Evolutionary conservation across 2,113 vertebrate species (phyloP), one percentile per base, ranked within the genome.

Genomic region (Acinonyx jubatus): DNA sequence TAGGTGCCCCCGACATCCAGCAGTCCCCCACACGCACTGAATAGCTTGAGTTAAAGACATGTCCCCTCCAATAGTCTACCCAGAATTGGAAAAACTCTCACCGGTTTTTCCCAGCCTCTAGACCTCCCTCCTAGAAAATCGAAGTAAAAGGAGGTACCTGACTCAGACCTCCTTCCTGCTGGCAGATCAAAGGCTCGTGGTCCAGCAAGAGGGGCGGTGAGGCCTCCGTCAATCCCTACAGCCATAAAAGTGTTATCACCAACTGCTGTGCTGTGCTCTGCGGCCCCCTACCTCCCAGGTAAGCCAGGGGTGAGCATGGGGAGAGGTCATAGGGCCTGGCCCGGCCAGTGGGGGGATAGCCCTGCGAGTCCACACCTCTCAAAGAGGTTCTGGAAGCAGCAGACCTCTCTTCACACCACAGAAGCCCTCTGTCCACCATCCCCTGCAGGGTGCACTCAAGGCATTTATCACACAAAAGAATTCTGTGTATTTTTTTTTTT

Each of bases 151-250:
- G 31, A 86, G 55, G 38, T 31, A 9, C 78, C 1, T 95, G 97
- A 23, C 88, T 16, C 80, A 73, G 57, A 23, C 0, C 1, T 33
- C 81, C 93, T 0, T 91, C 88, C 80, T 97, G 27, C 57, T 98
- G 98, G 12, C 97, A 99, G 99, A 99, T 99, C 97, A 99, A 99
- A 98, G 99, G 99, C 66, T 99, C 99, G 7, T 99, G 99, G 99
- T 99, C 99, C 41, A 99, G 98, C 97, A 99, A 99, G 98, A 99
- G 99, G 96, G 99, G 99, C 21, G 98, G 99, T 0, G 99, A 99
- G 98, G 99, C 99, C 33, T 99, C 99, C 85, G 99, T 99, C 98
- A 99, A 99, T 89, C 99, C 99, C 31, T 99, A 99, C 99, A 99
- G 99, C 98, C 99, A 99, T 98, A 99, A 99, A 98, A 99, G 99